Evolutionary conservation across 2,797 vertebrate genomes (phyloP).

Genomic region (Myripristis murdjan): DNA sequence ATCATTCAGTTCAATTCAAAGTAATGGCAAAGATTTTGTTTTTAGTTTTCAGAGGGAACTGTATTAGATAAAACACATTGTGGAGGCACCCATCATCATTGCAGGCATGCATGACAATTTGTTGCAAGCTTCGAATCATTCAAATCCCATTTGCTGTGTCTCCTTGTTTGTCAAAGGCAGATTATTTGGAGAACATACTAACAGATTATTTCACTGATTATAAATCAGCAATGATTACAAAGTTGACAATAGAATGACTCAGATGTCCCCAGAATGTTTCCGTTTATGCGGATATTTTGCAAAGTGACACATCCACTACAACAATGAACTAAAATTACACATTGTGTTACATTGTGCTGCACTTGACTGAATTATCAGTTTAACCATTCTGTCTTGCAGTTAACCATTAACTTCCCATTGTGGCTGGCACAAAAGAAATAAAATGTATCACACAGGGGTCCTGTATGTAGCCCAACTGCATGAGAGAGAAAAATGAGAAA

Average conservation of each 20-base stretch:
- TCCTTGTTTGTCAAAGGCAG: conserved; percentile 43
- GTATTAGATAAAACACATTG: neutral
- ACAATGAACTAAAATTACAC: conserved; percentile 49
- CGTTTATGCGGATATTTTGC: conserved; percentile 37
- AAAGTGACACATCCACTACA: conserved; percentile 28
- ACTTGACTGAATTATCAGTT: conserved; percentile 31
- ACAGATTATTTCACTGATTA: conserved; percentile 44
- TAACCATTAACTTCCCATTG: conserved; percentile 66
- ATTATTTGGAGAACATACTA: conserved; percentile 37
- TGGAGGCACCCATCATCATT: conserved; percentile 13
- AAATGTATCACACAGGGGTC: conserved; percentile 52
- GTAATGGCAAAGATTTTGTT: neutral
- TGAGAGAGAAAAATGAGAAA: conserved; percentile 69
- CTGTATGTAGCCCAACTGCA: conserved; percentile 48
- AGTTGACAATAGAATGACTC: conserved; percentile 26
- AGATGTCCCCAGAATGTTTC: conserved; percentile 16
- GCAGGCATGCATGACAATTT: conserved; percentile 18
- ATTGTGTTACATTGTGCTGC: conserved; percentile 28
- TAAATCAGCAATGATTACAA: conserved; percentile 21
- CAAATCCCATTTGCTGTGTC: conserved; percentile 18
- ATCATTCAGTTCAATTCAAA: neutral
- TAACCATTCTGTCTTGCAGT: conserved; percentile 24
- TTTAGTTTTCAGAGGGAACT: neutral
- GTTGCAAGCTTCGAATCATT: conserved; percentile 23
- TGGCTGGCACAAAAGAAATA: conserved; percentile 59